These are phyloP conservation scores for Trichosurus vulpecula DNA, from an alignment of 2,797 vertebrate species.

Conservation along the genomic window DNA sequence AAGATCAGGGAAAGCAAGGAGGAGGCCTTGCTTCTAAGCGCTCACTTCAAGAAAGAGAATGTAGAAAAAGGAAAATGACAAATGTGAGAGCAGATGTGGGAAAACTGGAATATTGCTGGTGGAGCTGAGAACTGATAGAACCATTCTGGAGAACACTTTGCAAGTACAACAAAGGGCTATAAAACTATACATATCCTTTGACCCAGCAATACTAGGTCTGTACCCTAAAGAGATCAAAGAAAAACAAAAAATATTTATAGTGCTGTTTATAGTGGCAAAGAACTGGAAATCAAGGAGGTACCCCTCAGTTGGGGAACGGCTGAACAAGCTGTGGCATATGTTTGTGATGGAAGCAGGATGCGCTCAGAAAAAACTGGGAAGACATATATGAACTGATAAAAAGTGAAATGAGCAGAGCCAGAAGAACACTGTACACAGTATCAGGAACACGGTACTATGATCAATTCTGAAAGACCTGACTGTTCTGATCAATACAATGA, in stretches of 20 bases:
- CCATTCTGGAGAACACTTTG: not conserved
- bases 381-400: not conserved
- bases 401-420: not conserved
- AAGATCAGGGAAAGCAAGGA: not conserved
- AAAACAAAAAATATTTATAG: not conserved
- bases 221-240: not conserved
- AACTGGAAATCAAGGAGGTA: not conserved
- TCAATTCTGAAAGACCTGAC: not conserved
- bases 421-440: not conserved
- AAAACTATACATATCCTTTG: not conserved
- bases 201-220: not conserved
- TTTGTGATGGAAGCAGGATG: not conserved
- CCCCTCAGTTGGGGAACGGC: not conserved
- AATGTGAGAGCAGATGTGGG: not conserved
- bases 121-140: not conserved
- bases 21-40: conserved; percentile 13
- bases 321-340: not conserved
- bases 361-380: not conserved
- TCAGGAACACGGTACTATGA: not conserved
- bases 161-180: not conserved
- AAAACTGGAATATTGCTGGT: not conserved
- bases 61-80: conserved; percentile 47
- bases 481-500: not conserved
- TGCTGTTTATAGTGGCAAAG: not conserved
- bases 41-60: conserved; percentile 67